These are phyloP conservation scores for Telmatherina bonti DNA, from an alignment of 2,797 vertebrate species.

Conservation along the genomic window DNA sequence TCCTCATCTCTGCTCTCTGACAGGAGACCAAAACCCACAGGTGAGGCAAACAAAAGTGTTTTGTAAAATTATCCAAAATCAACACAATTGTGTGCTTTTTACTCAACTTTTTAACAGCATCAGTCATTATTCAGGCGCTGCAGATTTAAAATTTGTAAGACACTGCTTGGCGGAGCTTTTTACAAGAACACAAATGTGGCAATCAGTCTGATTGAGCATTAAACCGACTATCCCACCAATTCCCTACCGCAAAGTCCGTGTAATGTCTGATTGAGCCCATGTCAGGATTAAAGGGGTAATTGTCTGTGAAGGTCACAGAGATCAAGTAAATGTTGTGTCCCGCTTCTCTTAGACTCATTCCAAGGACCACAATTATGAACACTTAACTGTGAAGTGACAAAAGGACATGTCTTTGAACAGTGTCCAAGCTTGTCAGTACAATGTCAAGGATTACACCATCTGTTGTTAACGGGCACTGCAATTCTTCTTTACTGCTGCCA, in stretches of 20 bases:
- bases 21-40: conserved; percentile 95
- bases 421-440: too few relatives aligned
- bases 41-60: conserved; percentile 75
- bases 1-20: conserved; percentile 89
- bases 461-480: too few relatives aligned
- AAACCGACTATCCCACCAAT: neutral
- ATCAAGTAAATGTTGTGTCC: neutral
- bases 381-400: neutral
- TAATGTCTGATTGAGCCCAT: neutral
- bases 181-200: neutral
- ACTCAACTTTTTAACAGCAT: neutral
- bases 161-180: neutral
- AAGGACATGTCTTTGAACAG: neutral
- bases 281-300: neutral
- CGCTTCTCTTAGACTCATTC: neutral
- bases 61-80: neutral
- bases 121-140: neutral
- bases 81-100: neutral
- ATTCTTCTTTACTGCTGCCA: too few relatives aligned
- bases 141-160: neutral
- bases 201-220: neutral
- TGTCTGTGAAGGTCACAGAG: neutral
- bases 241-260: neutral
- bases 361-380: neutral
- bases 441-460: too few relatives aligned